Evolutionary conservation across 2,888 invertebrate genomes (phyloP).

Genomic region (Zaprionus lineosus): DNA sequence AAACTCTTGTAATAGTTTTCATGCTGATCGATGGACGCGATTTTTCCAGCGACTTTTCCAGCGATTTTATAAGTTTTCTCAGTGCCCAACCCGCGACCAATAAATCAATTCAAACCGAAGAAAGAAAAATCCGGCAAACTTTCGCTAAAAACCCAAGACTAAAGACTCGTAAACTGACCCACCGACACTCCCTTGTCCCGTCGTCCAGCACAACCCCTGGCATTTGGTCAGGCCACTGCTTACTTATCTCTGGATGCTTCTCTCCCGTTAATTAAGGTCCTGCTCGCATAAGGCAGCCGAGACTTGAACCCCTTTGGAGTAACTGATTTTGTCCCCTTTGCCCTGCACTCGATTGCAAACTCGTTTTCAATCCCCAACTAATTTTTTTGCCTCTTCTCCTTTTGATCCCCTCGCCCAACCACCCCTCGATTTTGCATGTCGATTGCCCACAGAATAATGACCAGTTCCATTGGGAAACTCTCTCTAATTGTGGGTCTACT

Average conservation of each 20-base stretch:
- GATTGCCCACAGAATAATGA: constrained; percentile 66
- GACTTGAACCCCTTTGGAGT: too few relatives aligned
- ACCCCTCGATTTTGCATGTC: constrained; percentile 60
- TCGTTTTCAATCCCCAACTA: not conserved
- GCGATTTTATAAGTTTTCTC: constrained; percentile 21
- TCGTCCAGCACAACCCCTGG: too few relatives aligned
- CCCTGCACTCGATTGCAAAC: too few relatives aligned
- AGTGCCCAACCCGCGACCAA: constrained; percentile 23
- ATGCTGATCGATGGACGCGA: constrained; percentile 70
- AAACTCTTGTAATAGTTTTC: constrained; percentile 57
- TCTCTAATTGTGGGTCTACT: too few relatives aligned
- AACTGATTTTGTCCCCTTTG: too few relatives aligned
- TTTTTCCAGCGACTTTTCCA: too few relatives aligned
- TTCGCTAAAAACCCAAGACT: constrained; percentile 60
- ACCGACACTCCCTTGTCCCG: too few relatives aligned
- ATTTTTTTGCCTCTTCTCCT: too few relatives aligned
- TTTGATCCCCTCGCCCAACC: too few relatives aligned
- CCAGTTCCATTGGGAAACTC: constrained; percentile 26
- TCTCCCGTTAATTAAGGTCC: constrained; percentile 68
- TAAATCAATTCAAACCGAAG: constrained; percentile 55
- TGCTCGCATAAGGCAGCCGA: constrained; percentile 44
- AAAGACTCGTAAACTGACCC: constrained; percentile 54
- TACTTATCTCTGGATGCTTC: too few relatives aligned
- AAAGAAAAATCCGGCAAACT: constrained; percentile 46
- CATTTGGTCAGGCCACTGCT: too few relatives aligned